Evolutionary conservation across 2,888 invertebrate genomes (phyloP).

Genomic region (Eristalis intricaria): DNA sequence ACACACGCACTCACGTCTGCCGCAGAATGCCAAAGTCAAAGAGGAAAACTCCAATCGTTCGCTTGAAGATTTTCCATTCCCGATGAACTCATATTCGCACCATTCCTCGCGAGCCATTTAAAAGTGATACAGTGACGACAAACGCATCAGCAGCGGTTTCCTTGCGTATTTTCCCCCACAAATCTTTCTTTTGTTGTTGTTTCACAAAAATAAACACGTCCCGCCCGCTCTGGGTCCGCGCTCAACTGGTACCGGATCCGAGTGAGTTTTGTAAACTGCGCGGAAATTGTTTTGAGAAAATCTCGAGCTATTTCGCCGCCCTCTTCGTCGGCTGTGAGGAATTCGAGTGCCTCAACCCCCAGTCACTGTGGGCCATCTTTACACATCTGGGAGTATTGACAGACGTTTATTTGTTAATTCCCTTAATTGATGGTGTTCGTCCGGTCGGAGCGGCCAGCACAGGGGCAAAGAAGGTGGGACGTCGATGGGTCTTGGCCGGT

Average conservation of each 20-base stretch:
- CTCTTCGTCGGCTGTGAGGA: background rate
- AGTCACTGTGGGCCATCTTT: constrained; percentile 5
- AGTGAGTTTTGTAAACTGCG: constrained; percentile 4
- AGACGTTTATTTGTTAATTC: constrained; percentile 68
- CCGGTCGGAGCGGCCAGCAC: background rate
- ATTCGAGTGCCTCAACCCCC: background rate
- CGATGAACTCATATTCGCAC: constrained; percentile 11
- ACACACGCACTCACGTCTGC: background rate
- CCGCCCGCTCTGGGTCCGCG: background rate
- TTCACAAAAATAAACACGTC: background rate
- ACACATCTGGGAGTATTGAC: constrained; percentile 50
- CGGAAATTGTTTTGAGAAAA: constrained; percentile 25
- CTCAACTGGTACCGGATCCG: background rate
- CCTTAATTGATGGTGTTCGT: constrained; percentile 59
- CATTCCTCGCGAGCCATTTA: constrained; percentile 29
- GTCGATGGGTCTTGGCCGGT: constrained; percentile 4
- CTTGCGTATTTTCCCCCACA: background rate
- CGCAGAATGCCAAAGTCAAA: background rate
- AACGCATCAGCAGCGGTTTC: constrained; percentile 10
- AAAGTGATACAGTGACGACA: constrained; percentile 45
- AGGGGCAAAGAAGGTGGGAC: background rate
- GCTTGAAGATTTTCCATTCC: background rate
- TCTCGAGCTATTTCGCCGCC: background rate
- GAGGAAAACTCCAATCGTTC: background rate
- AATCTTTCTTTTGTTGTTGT: background rate